These are phyloP conservation scores for Bradypodion pumilum DNA, from an alignment of 2,797 vertebrate species.

Conservation along the genomic window DNA sequence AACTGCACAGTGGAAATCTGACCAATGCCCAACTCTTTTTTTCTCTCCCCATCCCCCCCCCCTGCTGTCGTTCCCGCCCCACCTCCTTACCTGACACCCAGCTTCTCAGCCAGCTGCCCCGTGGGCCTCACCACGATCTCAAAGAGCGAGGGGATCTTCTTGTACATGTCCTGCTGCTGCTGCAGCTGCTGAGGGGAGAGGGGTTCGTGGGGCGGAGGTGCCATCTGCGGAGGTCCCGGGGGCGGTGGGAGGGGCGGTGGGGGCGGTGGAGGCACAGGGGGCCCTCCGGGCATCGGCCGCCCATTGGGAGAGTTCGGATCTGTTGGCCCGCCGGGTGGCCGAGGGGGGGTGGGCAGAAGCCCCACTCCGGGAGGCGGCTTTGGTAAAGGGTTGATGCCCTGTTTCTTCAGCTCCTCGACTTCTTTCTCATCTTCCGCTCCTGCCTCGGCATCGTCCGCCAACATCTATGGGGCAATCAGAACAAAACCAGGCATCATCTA, in stretches of 20 bases:
- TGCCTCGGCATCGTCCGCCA: slow-evolving; percentile 92
- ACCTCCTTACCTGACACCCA: slow-evolving; percentile 86
- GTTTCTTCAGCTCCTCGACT: slow-evolving; percentile 95
- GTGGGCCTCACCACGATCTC: slow-evolving; percentile 96
- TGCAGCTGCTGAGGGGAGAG: slow-evolving; percentile 70
- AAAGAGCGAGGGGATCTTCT: slow-evolving; percentile 92
- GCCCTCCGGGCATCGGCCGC: slow-evolving; percentile 64
- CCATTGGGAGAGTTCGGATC: slow-evolving; percentile 66
- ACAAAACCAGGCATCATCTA: background rate
- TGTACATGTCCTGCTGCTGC: slow-evolving; percentile 74
- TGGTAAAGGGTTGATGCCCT: slow-evolving; percentile 94
- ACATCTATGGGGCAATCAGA: slow-evolving; percentile 77
- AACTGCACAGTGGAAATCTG: too few relatives aligned
- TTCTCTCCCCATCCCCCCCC: too few relatives aligned
- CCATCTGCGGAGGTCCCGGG: slow-evolving; percentile 73
- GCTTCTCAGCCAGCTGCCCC: slow-evolving; percentile 92
- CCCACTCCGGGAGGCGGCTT: slow-evolving; percentile 94
- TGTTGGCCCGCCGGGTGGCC: slow-evolving; percentile 73
- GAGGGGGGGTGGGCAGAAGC: slow-evolving; percentile 90
- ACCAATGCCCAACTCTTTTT: too few relatives aligned
- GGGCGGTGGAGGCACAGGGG: slow-evolving; percentile 52
- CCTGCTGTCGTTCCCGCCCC: too few relatives aligned
- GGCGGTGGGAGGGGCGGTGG: background rate
- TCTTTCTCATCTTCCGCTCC: slow-evolving; percentile 97
- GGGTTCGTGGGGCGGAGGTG: slow-evolving; percentile 72